Evolutionary conservation across 2,113 vertebrate species (phyloP), one percentile per base, ranked within the genome.

Genomic region (Caloenas nicobarica): DNA sequence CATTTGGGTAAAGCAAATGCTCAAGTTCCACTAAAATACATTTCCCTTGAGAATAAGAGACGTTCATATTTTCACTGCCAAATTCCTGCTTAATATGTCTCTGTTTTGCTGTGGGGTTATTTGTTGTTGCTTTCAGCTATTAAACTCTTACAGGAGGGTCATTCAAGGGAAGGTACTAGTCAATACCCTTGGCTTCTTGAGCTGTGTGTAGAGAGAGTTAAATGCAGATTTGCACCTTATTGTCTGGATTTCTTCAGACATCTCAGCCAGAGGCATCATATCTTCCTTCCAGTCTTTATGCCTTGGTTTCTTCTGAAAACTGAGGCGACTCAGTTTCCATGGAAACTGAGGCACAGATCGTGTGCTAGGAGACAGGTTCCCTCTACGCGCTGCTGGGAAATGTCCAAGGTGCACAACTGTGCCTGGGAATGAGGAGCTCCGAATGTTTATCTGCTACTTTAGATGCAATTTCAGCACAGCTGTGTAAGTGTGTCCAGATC

Each of bases 301-400:
- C 25, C 11, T 80, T 57, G 15, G 22, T 82, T 95, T 81, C 77
- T 84, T 71, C 48, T 53, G 65, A 80, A 73, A 80, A 80, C 13
- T 26, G 62, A 77, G 78, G 76, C 11, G 78, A 69, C 23, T 60
- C 76, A 77, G 94, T 96, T 96, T 95, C 96, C 94, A 96, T 96
- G 83, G 94, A 97, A 97, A 97, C 96, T 95, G 95, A 97, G 95
- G 94, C 96, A 95, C 91, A 93, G 86, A 81, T 25, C 92, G 83
- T 92, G 57, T 44, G 69, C 91, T 79, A 56, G 77, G 83, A 96
- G 89, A 72, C 69, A 91, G 83, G 93, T 91, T 96, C 65, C 65
- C 34, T 90, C 34, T 84, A 60, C 5, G 26, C 78, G 51, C 61
- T 78, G 13, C 48, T 97, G 94, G 91, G 94, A 84, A n/a, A 36